Evolutionary conservation across 2,797 vertebrate species (phyloP), one percentile per base, ranked within the genome.

Genomic region (Takifugu ocellatus): DNA sequence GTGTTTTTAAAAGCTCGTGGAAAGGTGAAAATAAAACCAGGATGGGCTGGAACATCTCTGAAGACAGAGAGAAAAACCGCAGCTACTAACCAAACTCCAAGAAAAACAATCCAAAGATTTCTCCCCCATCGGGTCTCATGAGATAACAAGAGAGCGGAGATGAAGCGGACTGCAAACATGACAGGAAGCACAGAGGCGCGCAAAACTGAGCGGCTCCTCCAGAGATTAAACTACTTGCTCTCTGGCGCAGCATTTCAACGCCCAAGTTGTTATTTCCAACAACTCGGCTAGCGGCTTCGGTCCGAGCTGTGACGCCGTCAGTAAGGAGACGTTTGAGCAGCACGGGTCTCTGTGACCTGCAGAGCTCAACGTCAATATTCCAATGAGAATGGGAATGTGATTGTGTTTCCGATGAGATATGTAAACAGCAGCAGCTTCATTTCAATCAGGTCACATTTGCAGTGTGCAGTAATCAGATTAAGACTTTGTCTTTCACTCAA

Each of bases 91-190:
- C 60, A 17, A 75, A 56, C 58, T 69, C 59, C 56, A 50, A 72
- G 61, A 73, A 36, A 43, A 43, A 74, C 24, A 61, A 68, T 51
- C 66, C 75, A 63, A 39, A 14, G 12, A 59, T 46, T 78, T 83
- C 76, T 66, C 70, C 60, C 68, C 59, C 73, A 78, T 82, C 74
- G 65, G 56, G 72, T 79, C 80, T 80, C 75, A 68, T 69, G 76
- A 83, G 82, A 86, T 82, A 83, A 75, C 70, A 82, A 70, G 74
- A 74, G 63, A 74, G 70, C 63, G 56, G 59, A 82, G 77, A 74
- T 78, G 66, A 78, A 83, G 68, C 36, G 27, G 45, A 46, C 66
- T 70, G 61, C 72, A 84, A 75, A 77, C 57, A 48, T 72, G 66
- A 78, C 65, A 77, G 58, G 75, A 79, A 73, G 51, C 63, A 62